A percentile compares a stretch with the other conserved stretches of the same genome.
Conservation (phyloP, 2,797 vertebrate genomes). For the Lepus townsendii region DNA sequence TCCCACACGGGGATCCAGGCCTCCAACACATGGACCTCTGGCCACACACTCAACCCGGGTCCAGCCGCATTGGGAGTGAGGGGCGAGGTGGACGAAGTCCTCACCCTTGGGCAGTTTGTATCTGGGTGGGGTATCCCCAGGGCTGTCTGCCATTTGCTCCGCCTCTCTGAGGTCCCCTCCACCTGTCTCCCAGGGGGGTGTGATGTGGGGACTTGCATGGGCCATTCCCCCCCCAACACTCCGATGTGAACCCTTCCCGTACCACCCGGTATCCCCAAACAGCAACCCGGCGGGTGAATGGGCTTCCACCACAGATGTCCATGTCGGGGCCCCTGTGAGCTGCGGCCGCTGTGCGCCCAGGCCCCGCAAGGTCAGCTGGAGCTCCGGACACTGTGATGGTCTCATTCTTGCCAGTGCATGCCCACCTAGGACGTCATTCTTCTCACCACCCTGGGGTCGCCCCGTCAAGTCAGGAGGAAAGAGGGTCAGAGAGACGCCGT, state of each 20-base stretch:
- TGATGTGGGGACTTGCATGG: not conserved
- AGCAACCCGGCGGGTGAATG: rapidly evolving
- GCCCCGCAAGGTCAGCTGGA: not conserved
- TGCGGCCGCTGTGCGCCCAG: rapidly evolving
- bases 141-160: rapidly evolving
- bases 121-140: not conserved
- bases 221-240: rapidly evolving
- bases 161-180: rapidly evolving
- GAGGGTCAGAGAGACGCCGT: not conserved
- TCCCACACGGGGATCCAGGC: too few species aligned
- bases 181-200: rapidly evolving
- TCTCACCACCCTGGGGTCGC: not conserved
- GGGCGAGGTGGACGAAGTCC: not conserved
- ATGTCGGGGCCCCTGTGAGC: rapidly evolving
- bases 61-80: not conserved
- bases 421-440: not conserved
- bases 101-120: rapidly evolving
- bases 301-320: rapidly evolving
- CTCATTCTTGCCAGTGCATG: rapidly evolving
- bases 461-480: not conserved
- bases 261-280: not conserved
- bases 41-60: too few species aligned
- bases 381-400: not conserved
- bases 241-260: not conserved
- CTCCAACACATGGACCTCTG: too few species aligned